Conservation (phyloP, 2,888 invertebrate genomes). For the Archips xylosteana region DNA sequence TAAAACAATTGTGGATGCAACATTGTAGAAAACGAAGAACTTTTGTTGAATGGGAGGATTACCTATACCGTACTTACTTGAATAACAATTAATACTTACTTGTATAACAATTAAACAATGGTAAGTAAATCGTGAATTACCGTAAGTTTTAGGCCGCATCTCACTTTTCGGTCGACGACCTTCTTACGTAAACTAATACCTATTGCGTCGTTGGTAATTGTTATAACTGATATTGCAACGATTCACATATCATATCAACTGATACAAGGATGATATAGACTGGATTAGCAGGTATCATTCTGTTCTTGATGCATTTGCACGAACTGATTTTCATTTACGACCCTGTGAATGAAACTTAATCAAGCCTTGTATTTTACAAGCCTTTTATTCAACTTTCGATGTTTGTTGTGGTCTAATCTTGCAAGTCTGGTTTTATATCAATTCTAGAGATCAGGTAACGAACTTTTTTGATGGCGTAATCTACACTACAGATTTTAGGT, state of each 20-base stretch:
- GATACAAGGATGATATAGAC: too few relatives aligned
- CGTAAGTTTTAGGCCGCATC: constrained; percentile 17
- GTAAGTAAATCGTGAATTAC: constrained; percentile 1
- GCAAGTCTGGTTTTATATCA: too few relatives aligned
- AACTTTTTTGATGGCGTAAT: too few relatives aligned
- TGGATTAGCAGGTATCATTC: too few relatives aligned
- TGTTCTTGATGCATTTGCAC: not conserved
- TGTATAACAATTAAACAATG: not conserved
- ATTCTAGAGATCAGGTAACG: too few relatives aligned
- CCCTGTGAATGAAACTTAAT: too few relatives aligned
- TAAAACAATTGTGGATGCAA: too few relatives aligned
- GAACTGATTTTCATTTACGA: not conserved
- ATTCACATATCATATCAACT: not conserved
- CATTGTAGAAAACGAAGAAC: too few relatives aligned
- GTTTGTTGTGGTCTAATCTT: too few relatives aligned
- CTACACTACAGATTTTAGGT: too few relatives aligned
- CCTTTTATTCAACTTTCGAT: too few relatives aligned
- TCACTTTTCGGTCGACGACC: constrained; percentile 15
- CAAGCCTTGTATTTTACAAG: too few relatives aligned
- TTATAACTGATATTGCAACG: constrained; percentile 18
- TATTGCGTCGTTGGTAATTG: constrained; percentile 6
- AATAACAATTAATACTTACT: not conserved
- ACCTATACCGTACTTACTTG: not conserved
- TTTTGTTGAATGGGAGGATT: not conserved
- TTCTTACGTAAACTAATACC: constrained; percentile 22